phyloP scores from a whole-genome alignment of 2,113 vertebrate species.

The Channa argus region DNA sequence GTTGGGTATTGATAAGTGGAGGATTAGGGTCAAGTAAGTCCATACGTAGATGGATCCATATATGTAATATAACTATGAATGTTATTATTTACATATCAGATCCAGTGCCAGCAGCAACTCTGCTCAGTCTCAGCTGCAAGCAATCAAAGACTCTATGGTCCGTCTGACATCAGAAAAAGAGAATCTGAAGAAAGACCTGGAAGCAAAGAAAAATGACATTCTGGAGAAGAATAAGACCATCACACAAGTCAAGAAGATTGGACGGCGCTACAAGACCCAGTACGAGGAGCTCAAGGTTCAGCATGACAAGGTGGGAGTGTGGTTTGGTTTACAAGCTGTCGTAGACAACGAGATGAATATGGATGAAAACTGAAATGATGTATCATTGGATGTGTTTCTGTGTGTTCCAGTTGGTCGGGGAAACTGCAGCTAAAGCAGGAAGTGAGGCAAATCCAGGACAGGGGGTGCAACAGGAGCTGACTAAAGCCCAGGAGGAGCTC shows the following conservation, averaged over 20 bases:
- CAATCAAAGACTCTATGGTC: constrained; percentile 86
- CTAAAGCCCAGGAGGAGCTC: constrained; percentile 68
- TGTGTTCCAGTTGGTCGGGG: constrained; percentile 84
- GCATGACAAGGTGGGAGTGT: constrained; percentile 89
- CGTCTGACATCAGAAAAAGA: constrained; percentile 90
- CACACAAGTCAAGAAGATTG: constrained; percentile 98
- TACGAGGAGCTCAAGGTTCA: constrained; percentile 95
- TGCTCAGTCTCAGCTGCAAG: constrained; percentile 90
- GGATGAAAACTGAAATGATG: neutral
- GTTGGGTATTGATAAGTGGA: neutral
- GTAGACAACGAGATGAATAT: neutral
- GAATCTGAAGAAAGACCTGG: constrained; percentile 87
- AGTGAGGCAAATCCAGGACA: constrained; percentile 41
- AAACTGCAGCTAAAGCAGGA: constrained; percentile 81
- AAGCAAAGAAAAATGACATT: constrained; percentile 88
- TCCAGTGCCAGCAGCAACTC: constrained; percentile 82
- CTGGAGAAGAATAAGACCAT: constrained; percentile 96
- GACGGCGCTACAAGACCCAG: constrained; percentile 95
- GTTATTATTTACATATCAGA: constrained; percentile 38
- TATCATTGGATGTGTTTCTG: neutral
- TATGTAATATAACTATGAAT: neutral
- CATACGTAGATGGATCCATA: neutral
- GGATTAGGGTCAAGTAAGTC: neutral
- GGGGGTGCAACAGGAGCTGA: constrained; percentile 62
- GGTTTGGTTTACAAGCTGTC: neutral